Percentiles rank a stretch among this genome's conserved stretches.
Conservation (phyloP, 2,888 invertebrate species). For the Paralinhomoeus sp. region DNA sequence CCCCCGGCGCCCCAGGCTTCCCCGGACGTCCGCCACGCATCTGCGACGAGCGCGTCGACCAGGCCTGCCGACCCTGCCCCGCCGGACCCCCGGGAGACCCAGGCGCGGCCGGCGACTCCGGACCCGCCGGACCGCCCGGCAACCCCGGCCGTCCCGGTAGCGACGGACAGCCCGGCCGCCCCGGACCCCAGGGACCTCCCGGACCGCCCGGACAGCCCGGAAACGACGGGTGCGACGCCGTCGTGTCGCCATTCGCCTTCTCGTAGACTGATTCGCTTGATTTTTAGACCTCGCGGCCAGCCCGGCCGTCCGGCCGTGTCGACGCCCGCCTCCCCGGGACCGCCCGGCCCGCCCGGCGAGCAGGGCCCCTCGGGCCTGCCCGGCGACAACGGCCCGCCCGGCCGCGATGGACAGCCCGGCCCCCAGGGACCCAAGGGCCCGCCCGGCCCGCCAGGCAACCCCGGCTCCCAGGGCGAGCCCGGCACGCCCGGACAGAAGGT, state of each 20-base stretch:
- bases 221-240: too few relatives aligned
- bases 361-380: slow-evolving; percentile 19
- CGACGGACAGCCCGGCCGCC: slow-evolving; percentile 9
- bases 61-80: slow-evolving; percentile 1
- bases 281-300: slow-evolving; percentile 18
- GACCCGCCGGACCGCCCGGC: slow-evolving; percentile 13
- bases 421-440: slow-evolving; percentile 16
- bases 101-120: not conserved
- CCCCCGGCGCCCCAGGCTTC: slow-evolving; percentile 11
- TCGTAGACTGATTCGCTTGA: too few relatives aligned
- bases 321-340: slow-evolving; percentile 23
- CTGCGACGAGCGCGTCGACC: not conserved
- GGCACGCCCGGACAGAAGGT: slow-evolving; percentile 1
- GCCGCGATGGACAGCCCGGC: slow-evolving; percentile 1
- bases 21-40: slow-evolving; percentile 18
- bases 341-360: slow-evolving; percentile 21
- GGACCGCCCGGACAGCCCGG: slow-evolving; percentile 1
- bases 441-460: slow-evolving; percentile 15
- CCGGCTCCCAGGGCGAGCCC: slow-evolving; percentile 1
- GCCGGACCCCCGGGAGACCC: not conserved
- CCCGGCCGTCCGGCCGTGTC: slow-evolving; percentile 22
- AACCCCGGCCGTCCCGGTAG: slow-evolving; percentile 18
- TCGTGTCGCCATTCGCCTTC: too few relatives aligned
- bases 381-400: slow-evolving; percentile 13
- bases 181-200: not conserved